phyloP scores from a whole-genome alignment of 2,888 invertebrate species.

The Schizotus pectinicornis region DNA sequence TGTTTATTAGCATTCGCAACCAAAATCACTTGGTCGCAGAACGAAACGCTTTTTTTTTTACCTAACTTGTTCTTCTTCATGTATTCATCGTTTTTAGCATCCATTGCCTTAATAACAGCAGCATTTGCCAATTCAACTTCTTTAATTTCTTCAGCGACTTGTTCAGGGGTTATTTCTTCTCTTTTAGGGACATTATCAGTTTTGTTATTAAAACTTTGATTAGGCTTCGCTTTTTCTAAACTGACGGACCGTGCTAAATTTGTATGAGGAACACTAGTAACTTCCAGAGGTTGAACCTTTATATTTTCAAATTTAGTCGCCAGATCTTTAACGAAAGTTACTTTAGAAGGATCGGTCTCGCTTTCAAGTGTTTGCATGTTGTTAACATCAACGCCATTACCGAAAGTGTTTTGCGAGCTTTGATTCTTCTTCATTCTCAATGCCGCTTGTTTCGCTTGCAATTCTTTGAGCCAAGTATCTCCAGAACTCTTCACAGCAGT shows the following conservation, averaged over 20 bases:
- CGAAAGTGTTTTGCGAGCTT: slow-evolving; percentile 52
- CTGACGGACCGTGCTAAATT: slow-evolving; percentile 6
- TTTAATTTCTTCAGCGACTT: slow-evolving; percentile 62
- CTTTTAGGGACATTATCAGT: no score
- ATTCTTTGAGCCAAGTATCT: slow-evolving; percentile 77
- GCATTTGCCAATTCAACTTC: slow-evolving; percentile 64
- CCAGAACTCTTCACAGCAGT: slow-evolving; percentile 52
- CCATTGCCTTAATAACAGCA: slow-evolving; percentile 50
- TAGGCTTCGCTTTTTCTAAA: slow-evolving; percentile 1
- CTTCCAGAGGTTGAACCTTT: slow-evolving; percentile 54
- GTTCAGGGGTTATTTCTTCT: slow-evolving; percentile 55
- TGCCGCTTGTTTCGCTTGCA: slow-evolving; percentile 80
- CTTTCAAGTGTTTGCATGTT: background rate
- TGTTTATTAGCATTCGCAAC: slow-evolving; percentile 93
- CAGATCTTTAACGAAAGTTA: slow-evolving; percentile 73
- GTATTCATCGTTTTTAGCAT: slow-evolving; percentile 59
- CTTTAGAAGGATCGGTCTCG: slow-evolving; percentile 44
- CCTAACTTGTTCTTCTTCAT: slow-evolving; percentile 64
- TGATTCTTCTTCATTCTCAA: slow-evolving; percentile 63
- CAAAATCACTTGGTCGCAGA: slow-evolving; percentile 91
- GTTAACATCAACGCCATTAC: slow-evolving; percentile 43
- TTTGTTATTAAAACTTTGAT: no score
- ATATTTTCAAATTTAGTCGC: slow-evolving; percentile 78
- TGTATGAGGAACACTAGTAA: slow-evolving; percentile 1
- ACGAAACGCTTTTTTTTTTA: slow-evolving; percentile 93